Percentiles rank a stretch among this genome's conserved stretches.
These are phyloP conservation scores for Garra rufa DNA, from an alignment of 2,113 vertebrate genomes.

Conservation along the genomic window DNA sequence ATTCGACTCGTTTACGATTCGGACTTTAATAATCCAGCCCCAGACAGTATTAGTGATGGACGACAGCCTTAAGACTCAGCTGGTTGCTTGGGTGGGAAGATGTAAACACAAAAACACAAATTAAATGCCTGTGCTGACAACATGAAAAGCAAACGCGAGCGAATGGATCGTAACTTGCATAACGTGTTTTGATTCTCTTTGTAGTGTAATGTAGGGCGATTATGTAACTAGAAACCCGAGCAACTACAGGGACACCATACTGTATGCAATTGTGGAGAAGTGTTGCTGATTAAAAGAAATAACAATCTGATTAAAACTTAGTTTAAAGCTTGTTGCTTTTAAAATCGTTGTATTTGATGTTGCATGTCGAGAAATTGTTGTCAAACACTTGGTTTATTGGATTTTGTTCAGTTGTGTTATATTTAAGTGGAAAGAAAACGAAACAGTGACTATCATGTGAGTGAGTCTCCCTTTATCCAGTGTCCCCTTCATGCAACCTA, in stretches of 20 bases:
- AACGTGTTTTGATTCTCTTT: background rate
- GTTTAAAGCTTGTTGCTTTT: background rate
- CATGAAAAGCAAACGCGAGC: background rate
- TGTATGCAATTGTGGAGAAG: background rate
- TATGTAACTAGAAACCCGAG: background rate
- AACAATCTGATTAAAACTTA: background rate
- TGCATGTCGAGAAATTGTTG: background rate
- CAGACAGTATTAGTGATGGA: background rate
- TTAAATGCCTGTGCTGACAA: background rate
- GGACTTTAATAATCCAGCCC: background rate
- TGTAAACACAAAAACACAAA: background rate
- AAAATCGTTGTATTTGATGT: background rate
- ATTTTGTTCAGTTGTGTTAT: background rate
- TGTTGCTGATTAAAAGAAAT: background rate
- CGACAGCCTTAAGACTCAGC: background rate
- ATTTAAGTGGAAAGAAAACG: too few relatives aligned
- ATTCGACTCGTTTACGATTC: background rate
- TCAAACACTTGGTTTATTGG: background rate
- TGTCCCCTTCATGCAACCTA: background rate
- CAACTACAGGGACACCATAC: background rate
- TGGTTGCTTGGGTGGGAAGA: background rate
- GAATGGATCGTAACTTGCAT: background rate
- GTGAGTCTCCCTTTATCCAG: background rate
- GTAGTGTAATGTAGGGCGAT: background rate
- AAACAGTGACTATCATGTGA: conserved; percentile 37